Evolutionary conservation across 1,140 invertebrate species (phyloP).

Genomic region (Oscheius sp.): DNA sequence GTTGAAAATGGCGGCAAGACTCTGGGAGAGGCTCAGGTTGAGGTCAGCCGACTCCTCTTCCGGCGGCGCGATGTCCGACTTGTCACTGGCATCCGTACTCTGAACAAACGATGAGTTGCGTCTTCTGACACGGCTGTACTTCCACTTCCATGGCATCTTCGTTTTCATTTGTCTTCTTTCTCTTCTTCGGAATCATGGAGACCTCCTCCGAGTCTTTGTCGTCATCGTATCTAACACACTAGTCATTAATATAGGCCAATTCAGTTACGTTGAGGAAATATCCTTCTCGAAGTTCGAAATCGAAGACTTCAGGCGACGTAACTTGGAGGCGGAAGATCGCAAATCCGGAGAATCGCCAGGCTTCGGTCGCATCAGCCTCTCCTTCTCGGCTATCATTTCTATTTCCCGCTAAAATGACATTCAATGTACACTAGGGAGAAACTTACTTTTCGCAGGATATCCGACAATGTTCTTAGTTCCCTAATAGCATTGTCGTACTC

Average conservation of each 20-base stretch:
- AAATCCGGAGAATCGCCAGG: background rate
- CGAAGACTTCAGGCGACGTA: background rate
- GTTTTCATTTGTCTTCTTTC: background rate
- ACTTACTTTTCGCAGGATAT: background rate
- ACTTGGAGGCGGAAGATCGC: no score
- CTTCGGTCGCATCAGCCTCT: background rate
- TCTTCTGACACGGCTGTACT: no score
- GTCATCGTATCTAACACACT: background rate
- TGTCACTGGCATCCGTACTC: no score
- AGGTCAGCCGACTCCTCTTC: no score
- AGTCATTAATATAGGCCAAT: background rate
- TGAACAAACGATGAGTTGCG: no score
- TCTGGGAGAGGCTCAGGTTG: no score
- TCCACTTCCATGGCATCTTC: background rate
- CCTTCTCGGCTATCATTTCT: background rate
- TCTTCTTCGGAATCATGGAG: background rate
- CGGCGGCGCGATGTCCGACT: no score
- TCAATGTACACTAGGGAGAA: background rate
- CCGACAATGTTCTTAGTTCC: background rate
- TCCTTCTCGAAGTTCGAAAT: background rate
- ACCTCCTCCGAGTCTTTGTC: background rate
- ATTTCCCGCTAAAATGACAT: background rate
- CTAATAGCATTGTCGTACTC: background rate
- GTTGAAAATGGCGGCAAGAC: no score
- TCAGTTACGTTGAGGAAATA: background rate